Conservation (phyloP, 1,140 invertebrate genomes). For the Halesus radiatus region DNA sequence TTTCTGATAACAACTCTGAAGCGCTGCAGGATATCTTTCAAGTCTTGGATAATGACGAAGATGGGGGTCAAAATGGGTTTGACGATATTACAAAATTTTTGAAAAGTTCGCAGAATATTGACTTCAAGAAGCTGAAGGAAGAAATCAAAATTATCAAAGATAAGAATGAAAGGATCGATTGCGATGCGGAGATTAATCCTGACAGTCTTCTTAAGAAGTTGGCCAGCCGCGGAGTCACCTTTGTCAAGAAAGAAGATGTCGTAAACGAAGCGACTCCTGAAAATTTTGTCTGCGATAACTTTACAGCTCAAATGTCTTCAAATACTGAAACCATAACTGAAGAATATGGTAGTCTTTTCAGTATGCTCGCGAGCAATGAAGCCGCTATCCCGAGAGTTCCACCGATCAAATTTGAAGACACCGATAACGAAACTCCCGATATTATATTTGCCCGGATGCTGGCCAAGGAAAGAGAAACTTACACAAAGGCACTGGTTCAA, state of each 20-base stretch:
- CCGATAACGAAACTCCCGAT: constrained; percentile 28
- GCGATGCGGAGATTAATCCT: constrained; percentile 26
- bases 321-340: background rate
- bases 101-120: constrained; percentile 43
- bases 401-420: background rate
- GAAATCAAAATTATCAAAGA: constrained; percentile 40
- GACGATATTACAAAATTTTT: constrained; percentile 47
- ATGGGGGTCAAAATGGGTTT: constrained; percentile 25
- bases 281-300: background rate
- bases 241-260: constrained; percentile 21
- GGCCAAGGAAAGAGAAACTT: constrained; percentile 27
- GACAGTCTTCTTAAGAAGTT: constrained; percentile 37
- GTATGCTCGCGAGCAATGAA: background rate
- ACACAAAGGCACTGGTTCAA: constrained; percentile 23
- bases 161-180: constrained; percentile 37
- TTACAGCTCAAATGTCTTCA: background rate
- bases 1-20: constrained; percentile 18
- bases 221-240: constrained; percentile 32
- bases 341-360: background rate
- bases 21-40: constrained; percentile 41
- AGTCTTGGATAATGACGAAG: constrained; percentile 38
- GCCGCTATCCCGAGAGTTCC: background rate
- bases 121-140: constrained; percentile 47
- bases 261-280: background rate
- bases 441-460: constrained; percentile 37